phyloP scores from a whole-genome alignment of 2,113 vertebrate species.

The Hassar affinis region DNA sequence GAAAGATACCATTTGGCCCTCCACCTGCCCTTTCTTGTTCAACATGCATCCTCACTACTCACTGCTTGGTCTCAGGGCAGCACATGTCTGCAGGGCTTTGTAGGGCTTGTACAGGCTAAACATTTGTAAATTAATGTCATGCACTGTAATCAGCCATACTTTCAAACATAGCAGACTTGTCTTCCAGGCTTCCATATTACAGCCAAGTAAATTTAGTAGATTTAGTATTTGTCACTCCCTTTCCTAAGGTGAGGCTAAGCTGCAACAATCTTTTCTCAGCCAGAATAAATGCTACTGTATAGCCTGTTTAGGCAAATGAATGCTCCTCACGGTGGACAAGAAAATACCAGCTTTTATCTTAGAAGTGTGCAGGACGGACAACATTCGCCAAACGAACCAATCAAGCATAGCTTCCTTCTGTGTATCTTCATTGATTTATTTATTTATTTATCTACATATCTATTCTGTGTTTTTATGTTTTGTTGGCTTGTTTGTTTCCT shows the following conservation, averaged over 20 bases:
- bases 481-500: neutral
- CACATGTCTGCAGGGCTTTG: neutral
- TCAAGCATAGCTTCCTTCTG: neutral
- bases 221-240: neutral
- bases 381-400: neutral
- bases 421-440: neutral
- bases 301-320: neutral
- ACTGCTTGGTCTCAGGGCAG: constrained; percentile 37
- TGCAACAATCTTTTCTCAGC: neutral
- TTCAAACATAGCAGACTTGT: neutral
- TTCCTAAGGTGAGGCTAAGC: neutral
- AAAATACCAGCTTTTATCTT: constrained; percentile 19
- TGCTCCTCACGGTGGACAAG: neutral
- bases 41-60: constrained; percentile 34
- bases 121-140: constrained; percentile 2
- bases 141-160: neutral
- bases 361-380: neutral
- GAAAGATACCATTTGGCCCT: constrained; percentile 51
- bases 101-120: constrained; percentile 19
- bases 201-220: neutral
- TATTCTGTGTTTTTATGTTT: too few relatives aligned
- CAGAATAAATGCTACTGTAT: neutral
- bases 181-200: neutral
- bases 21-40: constrained; percentile 58
- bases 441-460: too few relatives aligned